These are phyloP conservation scores for Gadus macrocephalus DNA, from an alignment of 2,113 vertebrate species.

Conservation along the genomic window DNA sequence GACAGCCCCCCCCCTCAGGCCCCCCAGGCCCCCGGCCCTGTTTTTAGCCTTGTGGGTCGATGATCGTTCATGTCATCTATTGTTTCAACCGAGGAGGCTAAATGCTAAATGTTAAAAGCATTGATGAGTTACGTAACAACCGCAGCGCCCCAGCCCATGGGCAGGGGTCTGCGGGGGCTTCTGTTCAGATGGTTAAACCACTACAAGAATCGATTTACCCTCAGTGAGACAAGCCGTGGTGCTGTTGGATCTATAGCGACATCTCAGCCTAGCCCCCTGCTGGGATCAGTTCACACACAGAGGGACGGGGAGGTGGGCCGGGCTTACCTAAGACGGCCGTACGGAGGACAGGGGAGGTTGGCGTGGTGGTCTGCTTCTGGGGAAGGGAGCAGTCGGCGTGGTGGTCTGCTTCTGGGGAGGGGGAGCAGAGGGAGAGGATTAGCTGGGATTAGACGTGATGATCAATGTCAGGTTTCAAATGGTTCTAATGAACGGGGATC, in stretches of 20 bases:
- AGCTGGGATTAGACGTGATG: too few relatives aligned
- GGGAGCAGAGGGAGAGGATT: too few relatives aligned
- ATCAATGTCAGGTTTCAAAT: too few relatives aligned
- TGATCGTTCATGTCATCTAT: conserved; percentile 55
- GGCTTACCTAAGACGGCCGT: conserved; percentile 38
- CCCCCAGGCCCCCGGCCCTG: conserved; percentile 34
- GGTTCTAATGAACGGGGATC: too few relatives aligned
- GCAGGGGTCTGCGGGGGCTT: not conserved
- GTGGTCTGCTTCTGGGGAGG: too few relatives aligned
- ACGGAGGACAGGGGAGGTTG: not conserved
- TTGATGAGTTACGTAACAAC: conserved; percentile 36
- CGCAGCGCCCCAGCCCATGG: not conserved
- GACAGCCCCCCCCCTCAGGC: conserved; percentile 13
- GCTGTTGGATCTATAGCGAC: not conserved
- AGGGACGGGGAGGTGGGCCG: not conserved
- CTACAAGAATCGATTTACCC: not conserved
- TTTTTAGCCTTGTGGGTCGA: conserved; percentile 67
- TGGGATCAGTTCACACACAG: not conserved
- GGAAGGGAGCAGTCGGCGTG: too few relatives aligned
- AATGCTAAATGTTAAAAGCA: conserved; percentile 47
- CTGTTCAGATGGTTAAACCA: not conserved
- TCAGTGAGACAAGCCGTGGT: not conserved
- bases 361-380: too few relatives aligned
- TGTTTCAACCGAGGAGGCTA: conserved; percentile 42
- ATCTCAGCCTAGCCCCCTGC: not conserved